phyloP scores from a whole-genome alignment of 2,888 invertebrate genomes.

The Hirudinaria manillensis region DNA sequence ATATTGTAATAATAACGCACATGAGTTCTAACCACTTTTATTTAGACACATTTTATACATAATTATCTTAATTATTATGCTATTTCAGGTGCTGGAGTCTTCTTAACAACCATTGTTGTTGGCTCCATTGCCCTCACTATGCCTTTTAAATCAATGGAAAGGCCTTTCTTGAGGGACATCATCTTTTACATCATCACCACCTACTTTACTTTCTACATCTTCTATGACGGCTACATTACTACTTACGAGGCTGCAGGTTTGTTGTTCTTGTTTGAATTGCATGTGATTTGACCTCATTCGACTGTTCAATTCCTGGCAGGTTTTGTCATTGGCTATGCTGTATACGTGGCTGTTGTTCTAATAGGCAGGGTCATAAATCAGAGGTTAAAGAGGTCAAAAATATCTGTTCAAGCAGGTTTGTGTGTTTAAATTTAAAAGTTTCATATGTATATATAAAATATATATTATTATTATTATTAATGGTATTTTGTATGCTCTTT shows the following conservation, averaged over 20 bases:
- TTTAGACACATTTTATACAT: too few species aligned
- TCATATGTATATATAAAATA: not conserved
- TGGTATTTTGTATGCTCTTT: conserved; percentile 1
- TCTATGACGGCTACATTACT: conserved; percentile 56
- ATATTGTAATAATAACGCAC: not conserved
- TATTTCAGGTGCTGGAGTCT: conserved; percentile 60
- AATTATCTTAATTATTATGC: too few species aligned
- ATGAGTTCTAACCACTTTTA: not conserved
- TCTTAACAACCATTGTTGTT: conserved; percentile 62
- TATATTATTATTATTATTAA: conserved; percentile 10
- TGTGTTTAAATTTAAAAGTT: not conserved
- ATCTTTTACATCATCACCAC: conserved; percentile 58
- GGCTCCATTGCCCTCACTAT: conserved; percentile 59
- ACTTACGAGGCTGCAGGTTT: conserved; percentile 56
- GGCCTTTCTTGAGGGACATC: conserved; percentile 58
- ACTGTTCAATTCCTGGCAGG: conserved; percentile 43
- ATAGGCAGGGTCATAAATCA: conserved; percentile 49
- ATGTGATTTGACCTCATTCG: too few species aligned
- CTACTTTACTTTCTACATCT: conserved; percentile 57
- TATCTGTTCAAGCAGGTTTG: not conserved
- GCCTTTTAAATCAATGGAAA: conserved; percentile 59
- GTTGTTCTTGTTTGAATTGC: not conserved
- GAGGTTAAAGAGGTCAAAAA: conserved; percentile 32
- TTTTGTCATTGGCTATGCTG: conserved; percentile 55
- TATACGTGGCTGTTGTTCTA: conserved; percentile 58